These are phyloP conservation scores for Poecilia gillii DNA, from an alignment of 2,797 vertebrate species.

Conservation along the genomic window DNA sequence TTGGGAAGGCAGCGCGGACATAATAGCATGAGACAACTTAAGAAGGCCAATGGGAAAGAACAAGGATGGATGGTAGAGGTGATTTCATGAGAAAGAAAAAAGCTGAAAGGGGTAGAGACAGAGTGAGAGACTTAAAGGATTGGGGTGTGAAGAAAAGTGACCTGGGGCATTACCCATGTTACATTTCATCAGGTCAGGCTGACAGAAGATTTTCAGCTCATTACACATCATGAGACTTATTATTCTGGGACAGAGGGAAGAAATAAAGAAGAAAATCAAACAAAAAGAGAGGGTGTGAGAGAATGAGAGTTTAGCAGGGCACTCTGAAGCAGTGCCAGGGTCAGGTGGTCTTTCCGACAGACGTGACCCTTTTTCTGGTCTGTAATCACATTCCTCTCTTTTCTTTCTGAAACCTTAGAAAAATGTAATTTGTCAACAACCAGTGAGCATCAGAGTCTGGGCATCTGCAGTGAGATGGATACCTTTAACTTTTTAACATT, in stretches of 20 bases:
- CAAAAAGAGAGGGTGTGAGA: constrained; percentile 51
- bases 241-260: constrained; percentile 68
- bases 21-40: constrained; percentile 55
- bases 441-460: not conserved
- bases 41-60: constrained; percentile 54
- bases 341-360: constrained; percentile 74
- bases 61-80: constrained; percentile 38
- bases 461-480: not conserved
- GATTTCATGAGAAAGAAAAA: constrained; percentile 34
- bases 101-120: constrained; percentile 24
- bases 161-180: constrained; percentile 76
- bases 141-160: constrained; percentile 73
- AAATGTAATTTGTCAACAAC: not conserved
- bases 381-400: constrained; percentile 11
- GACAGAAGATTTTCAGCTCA: constrained; percentile 77
- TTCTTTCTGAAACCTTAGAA: constrained; percentile 10
- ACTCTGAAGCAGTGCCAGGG: constrained; percentile 74
- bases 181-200: constrained; percentile 76
- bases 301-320: constrained; percentile 63
- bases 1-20: constrained; percentile 26
- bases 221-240: constrained; percentile 83
- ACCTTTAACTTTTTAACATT: not conserved
- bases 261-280: constrained; percentile 63
- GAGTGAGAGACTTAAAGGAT: constrained; percentile 51
- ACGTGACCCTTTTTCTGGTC: constrained; percentile 35